phyloP scores from a whole-genome alignment of 1,140 invertebrate genomes.

The Aphaenogaster ashmeadi region DNA sequence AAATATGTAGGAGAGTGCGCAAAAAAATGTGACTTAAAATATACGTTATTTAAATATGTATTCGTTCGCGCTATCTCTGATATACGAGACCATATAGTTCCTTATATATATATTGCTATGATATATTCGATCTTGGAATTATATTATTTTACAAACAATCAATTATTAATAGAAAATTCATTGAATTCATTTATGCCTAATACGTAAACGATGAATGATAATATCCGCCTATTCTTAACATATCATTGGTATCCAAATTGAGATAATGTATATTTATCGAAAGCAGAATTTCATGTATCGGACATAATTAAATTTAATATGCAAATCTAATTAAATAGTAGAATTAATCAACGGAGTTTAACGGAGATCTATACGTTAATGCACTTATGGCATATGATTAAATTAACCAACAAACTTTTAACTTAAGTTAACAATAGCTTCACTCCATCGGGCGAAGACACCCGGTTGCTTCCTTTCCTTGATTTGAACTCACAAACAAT shows the following conservation, averaged over 20 bases:
- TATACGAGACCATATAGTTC: not conserved
- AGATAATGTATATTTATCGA: not conserved
- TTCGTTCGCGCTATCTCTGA: not conserved
- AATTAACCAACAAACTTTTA: constrained; percentile 46
- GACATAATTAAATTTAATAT: constrained; percentile 40
- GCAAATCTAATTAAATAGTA: constrained; percentile 11
- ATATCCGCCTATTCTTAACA: not conserved
- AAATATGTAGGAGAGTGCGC: not conserved
- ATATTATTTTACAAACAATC: not conserved
- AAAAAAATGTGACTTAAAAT: not conserved
- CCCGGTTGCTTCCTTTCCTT: not conserved
- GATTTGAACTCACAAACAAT: constrained; percentile 27
- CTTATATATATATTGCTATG: not conserved
- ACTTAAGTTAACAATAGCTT: constrained; percentile 38
- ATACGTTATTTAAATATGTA: not conserved
- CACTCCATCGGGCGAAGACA: not conserved
- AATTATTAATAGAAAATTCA: not conserved
- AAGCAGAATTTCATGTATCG: not conserved
- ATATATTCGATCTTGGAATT: not conserved
- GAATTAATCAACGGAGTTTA: constrained; percentile 46
- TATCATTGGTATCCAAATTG: not conserved
- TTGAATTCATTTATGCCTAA: not conserved
- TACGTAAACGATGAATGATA: not conserved
- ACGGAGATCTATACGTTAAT: not conserved
- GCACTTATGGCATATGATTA: constrained; percentile 18